These are phyloP conservation scores for Rostratula benghalensis DNA, from an alignment of 2,113 vertebrate species.

Conservation along the genomic window DNA sequence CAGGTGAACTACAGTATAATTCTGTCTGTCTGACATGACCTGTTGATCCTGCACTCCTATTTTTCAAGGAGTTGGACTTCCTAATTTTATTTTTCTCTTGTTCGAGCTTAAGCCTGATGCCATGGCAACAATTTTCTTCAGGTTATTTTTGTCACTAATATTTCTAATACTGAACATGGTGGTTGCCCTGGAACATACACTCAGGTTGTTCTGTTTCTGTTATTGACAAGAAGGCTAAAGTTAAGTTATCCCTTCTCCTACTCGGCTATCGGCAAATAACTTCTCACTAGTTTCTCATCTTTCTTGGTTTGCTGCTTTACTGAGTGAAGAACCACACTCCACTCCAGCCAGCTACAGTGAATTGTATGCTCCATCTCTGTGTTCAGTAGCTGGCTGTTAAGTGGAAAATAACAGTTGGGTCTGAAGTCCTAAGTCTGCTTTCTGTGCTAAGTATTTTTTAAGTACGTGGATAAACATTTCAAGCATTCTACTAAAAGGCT, in stretches of 20 bases:
- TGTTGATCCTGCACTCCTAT: background rate
- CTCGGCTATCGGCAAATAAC: background rate
- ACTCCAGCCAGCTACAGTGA: background rate
- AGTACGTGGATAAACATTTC: conserved; percentile 6
- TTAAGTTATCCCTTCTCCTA: background rate
- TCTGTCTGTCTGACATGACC: background rate
- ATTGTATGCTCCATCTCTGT: background rate
- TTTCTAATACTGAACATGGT: background rate
- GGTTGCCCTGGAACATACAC: background rate
- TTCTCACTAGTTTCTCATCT: background rate
- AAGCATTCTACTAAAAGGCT: background rate
- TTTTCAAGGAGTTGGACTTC: background rate
- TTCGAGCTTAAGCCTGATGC: background rate
- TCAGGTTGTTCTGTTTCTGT: background rate
- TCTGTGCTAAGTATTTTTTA: background rate
- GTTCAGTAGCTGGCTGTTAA: background rate
- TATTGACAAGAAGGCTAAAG: background rate
- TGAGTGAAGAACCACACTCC: background rate
- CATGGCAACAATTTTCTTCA: background rate
- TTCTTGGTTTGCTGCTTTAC: background rate
- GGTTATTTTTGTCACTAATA: background rate
- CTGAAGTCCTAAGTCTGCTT: background rate
- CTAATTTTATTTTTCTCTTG: background rate
- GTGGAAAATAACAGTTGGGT: background rate
- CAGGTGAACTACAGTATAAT: background rate